These are phyloP conservation scores for Polydrusus cervinus DNA, from an alignment of 2,888 invertebrate genomes.

Conservation along the genomic window DNA sequence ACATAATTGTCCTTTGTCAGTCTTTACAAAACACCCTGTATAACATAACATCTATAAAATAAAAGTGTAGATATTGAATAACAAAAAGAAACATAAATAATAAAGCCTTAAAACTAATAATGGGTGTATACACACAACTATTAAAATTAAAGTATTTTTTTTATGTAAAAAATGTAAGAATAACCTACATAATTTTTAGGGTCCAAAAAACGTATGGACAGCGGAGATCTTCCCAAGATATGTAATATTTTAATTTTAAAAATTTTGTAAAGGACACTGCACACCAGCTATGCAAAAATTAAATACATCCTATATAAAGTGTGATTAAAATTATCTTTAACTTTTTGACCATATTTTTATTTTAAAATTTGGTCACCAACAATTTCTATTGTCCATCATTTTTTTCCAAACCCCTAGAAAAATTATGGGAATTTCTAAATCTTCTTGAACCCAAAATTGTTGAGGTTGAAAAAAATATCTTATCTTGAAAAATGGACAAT, in stretches of 20 bases:
- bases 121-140: neutral
- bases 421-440: too few relatives aligned
- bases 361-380: too few relatives aligned
- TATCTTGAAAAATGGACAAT: too few relatives aligned
- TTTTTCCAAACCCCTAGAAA: too few relatives aligned
- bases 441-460: too few relatives aligned
- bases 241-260: slow-evolving; percentile 8
- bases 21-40: slow-evolving; percentile 23
- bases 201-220: neutral
- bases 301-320: too few relatives aligned
- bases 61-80: neutral
- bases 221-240: slow-evolving; percentile 13
- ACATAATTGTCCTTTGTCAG: neutral
- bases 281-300: neutral
- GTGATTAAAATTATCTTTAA: too few relatives aligned
- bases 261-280: neutral
- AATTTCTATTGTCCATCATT: too few relatives aligned
- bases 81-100: neutral
- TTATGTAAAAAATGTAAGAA: neutral
- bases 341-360: neutral
- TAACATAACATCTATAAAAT: neutral
- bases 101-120: neutral
- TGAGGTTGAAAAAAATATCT: too few relatives aligned
- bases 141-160: neutral
- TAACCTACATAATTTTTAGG: neutral